Percentiles rank a stretch among this genome's conserved stretches.
Evolutionary conservation across 2,888 invertebrate genomes (phyloP).

Genomic region (Schizotus pectinicornis): DNA sequence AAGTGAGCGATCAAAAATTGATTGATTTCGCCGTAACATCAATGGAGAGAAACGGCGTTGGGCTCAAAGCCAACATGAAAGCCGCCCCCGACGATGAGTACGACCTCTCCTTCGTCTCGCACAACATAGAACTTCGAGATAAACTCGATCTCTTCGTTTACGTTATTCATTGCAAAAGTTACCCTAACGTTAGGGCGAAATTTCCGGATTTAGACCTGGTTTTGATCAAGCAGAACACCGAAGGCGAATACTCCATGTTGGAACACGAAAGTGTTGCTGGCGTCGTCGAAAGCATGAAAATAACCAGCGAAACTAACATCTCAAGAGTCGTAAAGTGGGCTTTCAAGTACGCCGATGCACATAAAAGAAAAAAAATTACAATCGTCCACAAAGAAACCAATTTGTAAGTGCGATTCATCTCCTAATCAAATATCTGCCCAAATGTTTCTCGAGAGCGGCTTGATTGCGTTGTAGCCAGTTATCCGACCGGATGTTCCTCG

Average conservation of each 20-base stretch:
- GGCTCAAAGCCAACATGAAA: slow-evolving; percentile 43
- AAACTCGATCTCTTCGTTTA: slow-evolving; percentile 65
- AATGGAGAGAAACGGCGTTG: slow-evolving; percentile 50
- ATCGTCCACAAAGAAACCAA: slow-evolving; percentile 71
- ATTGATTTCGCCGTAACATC: slow-evolving; percentile 42
- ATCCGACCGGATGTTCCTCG: slow-evolving; percentile 52
- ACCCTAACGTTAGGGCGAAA: slow-evolving; percentile 59
- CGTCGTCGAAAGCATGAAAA: slow-evolving; percentile 67
- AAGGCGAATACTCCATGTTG: slow-evolving; percentile 68
- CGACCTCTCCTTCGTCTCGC: too few relatives aligned
- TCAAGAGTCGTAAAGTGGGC: slow-evolving; percentile 66
- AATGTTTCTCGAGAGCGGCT: slow-evolving; percentile 48
- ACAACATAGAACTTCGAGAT: slow-evolving; percentile 62
- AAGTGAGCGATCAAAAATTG: slow-evolving; percentile 30
- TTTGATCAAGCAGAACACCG: slow-evolving; percentile 69
- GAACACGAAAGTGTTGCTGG: slow-evolving; percentile 68
- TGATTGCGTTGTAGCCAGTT: too few relatives aligned
- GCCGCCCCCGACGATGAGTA: neutral
- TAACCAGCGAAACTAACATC: slow-evolving; percentile 61
- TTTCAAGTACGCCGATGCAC: slow-evolving; percentile 64
- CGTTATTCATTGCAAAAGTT: slow-evolving; percentile 62
- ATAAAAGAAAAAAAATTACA: slow-evolving; percentile 66
- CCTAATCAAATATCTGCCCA: slow-evolving; percentile 42
- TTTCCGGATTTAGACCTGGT: slow-evolving; percentile 59
- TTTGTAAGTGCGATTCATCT: slow-evolving; percentile 37